Percentiles rank a stretch among this genome's conserved stretches.
Evolutionary conservation across 2,113 vertebrate genomes (phyloP).

Genomic region (Rhea americana): DNA sequence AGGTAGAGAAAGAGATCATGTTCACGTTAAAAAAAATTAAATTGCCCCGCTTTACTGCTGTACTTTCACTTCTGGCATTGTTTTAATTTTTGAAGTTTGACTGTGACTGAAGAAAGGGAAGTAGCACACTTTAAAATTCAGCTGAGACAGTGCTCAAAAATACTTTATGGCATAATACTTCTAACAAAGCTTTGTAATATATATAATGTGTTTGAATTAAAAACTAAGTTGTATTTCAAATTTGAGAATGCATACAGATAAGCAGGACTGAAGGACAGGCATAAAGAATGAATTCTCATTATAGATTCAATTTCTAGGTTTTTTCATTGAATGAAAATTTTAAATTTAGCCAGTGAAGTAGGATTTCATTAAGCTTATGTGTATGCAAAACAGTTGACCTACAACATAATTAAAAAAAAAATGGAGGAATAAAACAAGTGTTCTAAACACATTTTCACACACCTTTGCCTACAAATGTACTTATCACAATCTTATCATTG

Average conservation of each 20-base stretch:
- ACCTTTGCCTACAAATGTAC: background rate
- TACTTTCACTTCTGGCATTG: slow-evolving; percentile 24
- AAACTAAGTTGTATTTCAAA: background rate
- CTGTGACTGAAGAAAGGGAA: background rate
- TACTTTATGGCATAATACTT: background rate
- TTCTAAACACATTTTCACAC: background rate
- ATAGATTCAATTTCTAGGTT: background rate
- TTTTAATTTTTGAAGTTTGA: background rate
- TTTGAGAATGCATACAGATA: background rate
- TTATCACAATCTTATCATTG: background rate
- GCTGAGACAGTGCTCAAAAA: background rate
- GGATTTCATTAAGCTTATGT: background rate
- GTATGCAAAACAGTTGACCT: background rate
- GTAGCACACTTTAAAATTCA: background rate
- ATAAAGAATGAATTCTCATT: background rate
- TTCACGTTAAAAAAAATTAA: background rate
- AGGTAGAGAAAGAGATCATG: background rate
- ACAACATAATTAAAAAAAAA: background rate
- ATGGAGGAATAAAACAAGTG: background rate
- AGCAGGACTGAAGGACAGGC: background rate
- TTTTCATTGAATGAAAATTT: background rate
- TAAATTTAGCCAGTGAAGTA: background rate
- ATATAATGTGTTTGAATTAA: background rate
- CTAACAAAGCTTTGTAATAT: background rate
- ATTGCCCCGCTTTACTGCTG: background rate